A percentile compares a stretch with the other conserved stretches of the same genome.
phyloP scores from a whole-genome alignment of 1,140 invertebrate species.

The Portunus trituberculatus region DNA sequence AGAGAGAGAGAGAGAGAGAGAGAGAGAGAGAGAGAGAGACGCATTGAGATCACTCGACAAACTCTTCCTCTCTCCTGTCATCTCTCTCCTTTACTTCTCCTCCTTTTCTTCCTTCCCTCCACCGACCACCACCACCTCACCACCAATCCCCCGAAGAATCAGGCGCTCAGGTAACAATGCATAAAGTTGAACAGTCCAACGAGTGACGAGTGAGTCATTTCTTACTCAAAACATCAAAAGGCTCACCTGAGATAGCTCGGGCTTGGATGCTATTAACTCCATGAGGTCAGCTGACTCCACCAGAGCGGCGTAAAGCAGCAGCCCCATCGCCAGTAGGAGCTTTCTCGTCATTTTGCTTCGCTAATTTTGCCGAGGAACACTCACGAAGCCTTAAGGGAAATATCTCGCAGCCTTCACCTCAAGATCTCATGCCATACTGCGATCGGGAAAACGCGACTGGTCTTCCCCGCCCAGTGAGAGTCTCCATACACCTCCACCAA shows the following conservation, averaged over 20 bases:
- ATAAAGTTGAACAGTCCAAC: not conserved
- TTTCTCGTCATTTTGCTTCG: not conserved
- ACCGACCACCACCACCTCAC: not conserved
- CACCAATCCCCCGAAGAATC: not conserved
- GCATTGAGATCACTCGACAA: not conserved
- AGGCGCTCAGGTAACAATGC: not conserved
- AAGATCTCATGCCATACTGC: not conserved
- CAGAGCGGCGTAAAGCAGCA: not conserved
- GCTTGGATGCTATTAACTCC: not conserved
- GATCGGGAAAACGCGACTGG: not conserved
- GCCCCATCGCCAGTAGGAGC: not conserved
- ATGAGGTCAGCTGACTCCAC: not conserved
- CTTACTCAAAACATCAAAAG: not conserved
- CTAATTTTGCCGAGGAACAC: not conserved
- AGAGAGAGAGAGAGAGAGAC: not conserved
- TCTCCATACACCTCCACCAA: not conserved
- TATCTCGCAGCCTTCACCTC: not conserved
- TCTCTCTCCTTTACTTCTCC: not conserved
- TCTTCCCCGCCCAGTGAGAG: not conserved
- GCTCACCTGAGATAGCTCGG: not conserved
- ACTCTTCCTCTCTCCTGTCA: not conserved
- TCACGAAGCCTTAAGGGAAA: not conserved
- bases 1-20: slow-evolving; percentile 17
- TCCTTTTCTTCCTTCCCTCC: not conserved
- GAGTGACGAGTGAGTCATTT: not conserved